Conservation (phyloP, 2,888 invertebrate genomes). For the Masnerella sp. region DNA sequence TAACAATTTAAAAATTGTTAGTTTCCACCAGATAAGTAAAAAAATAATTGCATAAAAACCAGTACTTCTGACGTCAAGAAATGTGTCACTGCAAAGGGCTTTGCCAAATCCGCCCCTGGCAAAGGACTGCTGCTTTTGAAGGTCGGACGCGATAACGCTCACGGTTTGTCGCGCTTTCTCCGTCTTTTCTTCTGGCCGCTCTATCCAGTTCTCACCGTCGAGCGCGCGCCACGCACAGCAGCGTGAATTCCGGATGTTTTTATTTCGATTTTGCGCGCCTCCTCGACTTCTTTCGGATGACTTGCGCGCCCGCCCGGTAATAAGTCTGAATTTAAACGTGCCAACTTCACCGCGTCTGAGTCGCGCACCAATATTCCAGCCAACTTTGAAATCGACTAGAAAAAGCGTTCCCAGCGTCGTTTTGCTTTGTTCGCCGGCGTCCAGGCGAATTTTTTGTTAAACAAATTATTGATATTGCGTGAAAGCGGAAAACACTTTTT, state of each 20-base stretch:
- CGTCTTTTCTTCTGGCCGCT: constrained; percentile 34
- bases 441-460: constrained; percentile 29
- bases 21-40: no score
- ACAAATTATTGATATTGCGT: constrained; percentile 35
- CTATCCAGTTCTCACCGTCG: constrained; percentile 47
- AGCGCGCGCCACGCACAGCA: constrained; percentile 47
- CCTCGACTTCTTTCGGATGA: constrained; percentile 56
- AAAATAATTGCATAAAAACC: constrained; percentile 24
- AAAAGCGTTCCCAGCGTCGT: constrained; percentile 41
- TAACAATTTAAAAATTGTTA: no score
- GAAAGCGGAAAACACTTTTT: not conserved
- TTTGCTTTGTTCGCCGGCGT: constrained; percentile 12
- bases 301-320: constrained; percentile 54
- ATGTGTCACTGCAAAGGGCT: constrained; percentile 29
- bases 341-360: constrained; percentile 54
- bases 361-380: constrained; percentile 51
- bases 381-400: constrained; percentile 56
- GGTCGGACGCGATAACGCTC: constrained; percentile 42
- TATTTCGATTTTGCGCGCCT: constrained; percentile 56
- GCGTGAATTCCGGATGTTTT: constrained; percentile 58
- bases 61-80: constrained; percentile 13
- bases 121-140: constrained; percentile 49
- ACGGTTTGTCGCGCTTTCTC: constrained; percentile 45
- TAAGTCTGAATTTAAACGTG: constrained; percentile 60
- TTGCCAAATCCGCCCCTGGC: constrained; percentile 44